Evolutionary conservation across 1,140 invertebrate genomes (phyloP), one percentile per base, ranked within the genome.

Genomic region (Trachymyrmex cornetzi): DNA sequence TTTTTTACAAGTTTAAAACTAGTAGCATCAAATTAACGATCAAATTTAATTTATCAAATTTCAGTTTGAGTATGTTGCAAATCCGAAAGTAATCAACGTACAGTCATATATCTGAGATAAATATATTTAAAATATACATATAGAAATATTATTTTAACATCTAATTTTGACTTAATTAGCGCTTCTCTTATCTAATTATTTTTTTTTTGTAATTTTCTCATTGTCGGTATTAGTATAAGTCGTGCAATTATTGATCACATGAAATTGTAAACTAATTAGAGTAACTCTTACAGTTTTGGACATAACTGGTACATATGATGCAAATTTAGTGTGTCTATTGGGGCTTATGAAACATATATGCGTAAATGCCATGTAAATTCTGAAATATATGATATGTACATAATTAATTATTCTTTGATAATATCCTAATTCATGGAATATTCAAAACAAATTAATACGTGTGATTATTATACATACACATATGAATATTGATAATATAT

Each of bases 241-340:
- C 1, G 9, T 30, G 0, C 7, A 30, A 27, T 30, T 19, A 53
- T 72, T 53, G 24, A 27, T 19, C 16, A 50, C 6, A 1, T 55
- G 24, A n/a, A 74, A 55, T 74, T 55, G 27, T 74, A 55, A 72
- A 74, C 2, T 74, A 74, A 74, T 74, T n/a, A 72, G 19, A 9
- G 9, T 72, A 55, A 57, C 24, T 30, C 44, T 48, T 30, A 27
- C 14, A 7, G 12, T 24, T 9, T 72, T 3, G 9, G 9, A 55
- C 34, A 55, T 55, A 66, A 66, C 9, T 55, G 16, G 1, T 34
- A 55, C 3, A 30, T 14, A 19, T 34, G 30, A 72, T n/a, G 3
- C 30, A 2, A 72, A 72, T 71, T 50, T 27, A 55, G 27, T 27
- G 27, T 55, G n/a, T 67, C 22, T 69, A 69, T 55, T 30, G 27